Percentiles rank a stretch among this genome's conserved stretches.
These are phyloP conservation scores for Diplodus sargus DNA, from an alignment of 2,797 vertebrate genomes.

Conservation along the genomic window DNA sequence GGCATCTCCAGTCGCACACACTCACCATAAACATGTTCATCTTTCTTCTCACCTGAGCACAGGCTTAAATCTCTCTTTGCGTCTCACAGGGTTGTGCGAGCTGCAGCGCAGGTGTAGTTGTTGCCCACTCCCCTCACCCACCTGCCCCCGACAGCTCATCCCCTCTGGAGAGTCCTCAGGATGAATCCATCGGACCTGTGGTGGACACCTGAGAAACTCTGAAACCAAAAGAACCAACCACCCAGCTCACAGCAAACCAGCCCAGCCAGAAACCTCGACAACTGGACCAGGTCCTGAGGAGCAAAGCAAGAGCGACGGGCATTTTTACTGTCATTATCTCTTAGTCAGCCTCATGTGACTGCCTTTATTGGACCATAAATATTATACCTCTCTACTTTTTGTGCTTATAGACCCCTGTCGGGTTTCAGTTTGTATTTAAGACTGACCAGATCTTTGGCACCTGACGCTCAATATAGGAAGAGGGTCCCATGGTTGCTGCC, in stretches of 20 bases:
- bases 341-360: slow-evolving; percentile 43
- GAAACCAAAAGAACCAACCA: slow-evolving; percentile 15
- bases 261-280: slow-evolving; percentile 43
- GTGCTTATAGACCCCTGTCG: slow-evolving; percentile 41
- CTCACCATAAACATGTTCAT: background rate
- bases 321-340: slow-evolving; percentile 52
- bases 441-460: slow-evolving; percentile 35
- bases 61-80: slow-evolving; percentile 7
- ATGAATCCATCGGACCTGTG: slow-evolving; percentile 45
- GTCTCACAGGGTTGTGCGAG: slow-evolving; percentile 77
- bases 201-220: slow-evolving; percentile 72
- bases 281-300: slow-evolving; percentile 31
- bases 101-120: slow-evolving; percentile 56
- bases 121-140: slow-evolving; percentile 45
- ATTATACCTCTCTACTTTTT: slow-evolving; percentile 54
- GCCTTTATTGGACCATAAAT: slow-evolving; percentile 60
- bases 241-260: slow-evolving; percentile 35
- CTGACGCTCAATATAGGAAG: slow-evolving; percentile 26
- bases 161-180: slow-evolving; percentile 62
- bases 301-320: slow-evolving; percentile 24
- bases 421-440: slow-evolving; percentile 50
- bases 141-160: slow-evolving; percentile 68
- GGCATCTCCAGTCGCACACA: background rate
- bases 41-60: background rate
- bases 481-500: slow-evolving; percentile 33